These are phyloP conservation scores for Leontopithecus rosalia DNA, from an alignment of 2,797 vertebrate species.

Conservation along the genomic window DNA sequence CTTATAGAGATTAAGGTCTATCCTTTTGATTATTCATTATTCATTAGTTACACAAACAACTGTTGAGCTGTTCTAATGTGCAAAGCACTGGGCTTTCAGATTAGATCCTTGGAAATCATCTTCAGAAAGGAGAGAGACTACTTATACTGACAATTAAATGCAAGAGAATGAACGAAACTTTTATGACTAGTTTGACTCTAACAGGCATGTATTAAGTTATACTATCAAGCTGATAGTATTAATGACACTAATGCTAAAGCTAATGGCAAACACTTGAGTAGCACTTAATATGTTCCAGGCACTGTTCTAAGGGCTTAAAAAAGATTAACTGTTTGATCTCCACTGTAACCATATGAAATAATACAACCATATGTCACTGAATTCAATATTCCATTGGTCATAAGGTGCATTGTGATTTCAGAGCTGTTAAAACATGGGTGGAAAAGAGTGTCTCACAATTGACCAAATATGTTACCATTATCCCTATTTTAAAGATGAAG, in stretches of 20 bases:
- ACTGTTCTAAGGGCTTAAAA: background rate
- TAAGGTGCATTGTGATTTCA: background rate
- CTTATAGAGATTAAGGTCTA: background rate
- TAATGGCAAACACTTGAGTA: background rate
- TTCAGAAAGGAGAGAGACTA: constrained; percentile 6
- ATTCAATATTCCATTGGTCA: background rate
- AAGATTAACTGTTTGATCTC: background rate
- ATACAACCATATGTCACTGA: background rate
- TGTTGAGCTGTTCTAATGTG: background rate
- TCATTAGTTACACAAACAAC: constrained; percentile 17
- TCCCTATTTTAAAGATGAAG: background rate
- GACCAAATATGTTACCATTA: background rate
- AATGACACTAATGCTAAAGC: background rate
- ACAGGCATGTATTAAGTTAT: background rate
- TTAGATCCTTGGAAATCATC: background rate
- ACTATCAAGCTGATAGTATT: background rate
- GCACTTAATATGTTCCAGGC: background rate
- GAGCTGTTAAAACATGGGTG: background rate
- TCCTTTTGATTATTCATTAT: background rate
- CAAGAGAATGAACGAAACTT: constrained; percentile 25
- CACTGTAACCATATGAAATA: background rate
- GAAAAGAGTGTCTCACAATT: background rate
- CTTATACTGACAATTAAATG: constrained; percentile 1
- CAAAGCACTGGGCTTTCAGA: constrained; percentile 1
- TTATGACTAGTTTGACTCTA: background rate